These are phyloP conservation scores for Trichonephila clavata DNA, from an alignment of 1,140 invertebrate genomes.

Conservation along the genomic window DNA sequence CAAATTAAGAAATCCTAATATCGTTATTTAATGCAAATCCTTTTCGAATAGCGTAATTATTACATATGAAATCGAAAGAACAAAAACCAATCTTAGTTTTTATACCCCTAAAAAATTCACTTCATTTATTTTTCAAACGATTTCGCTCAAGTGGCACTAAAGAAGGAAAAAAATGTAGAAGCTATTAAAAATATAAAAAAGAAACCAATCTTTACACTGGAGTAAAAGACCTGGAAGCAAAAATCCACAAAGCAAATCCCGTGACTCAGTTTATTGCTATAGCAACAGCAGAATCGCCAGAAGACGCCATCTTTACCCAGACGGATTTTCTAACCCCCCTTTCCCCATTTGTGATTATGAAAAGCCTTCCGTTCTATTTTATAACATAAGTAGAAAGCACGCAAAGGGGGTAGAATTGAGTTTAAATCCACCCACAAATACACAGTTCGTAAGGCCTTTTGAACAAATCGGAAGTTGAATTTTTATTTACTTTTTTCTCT, in stretches of 20 bases:
- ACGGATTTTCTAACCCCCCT: neutral
- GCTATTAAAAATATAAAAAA: neutral
- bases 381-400: constrained; percentile 1
- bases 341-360: constrained; percentile 25
- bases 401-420: neutral
- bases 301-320: constrained; percentile 28
- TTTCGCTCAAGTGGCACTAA: constrained; percentile 1
- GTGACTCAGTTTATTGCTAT: constrained; percentile 1
- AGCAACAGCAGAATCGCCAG: neutral
- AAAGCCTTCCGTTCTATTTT: constrained; percentile 52
- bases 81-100: neutral
- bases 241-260: neutral
- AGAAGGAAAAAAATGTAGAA: neutral
- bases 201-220: neutral
- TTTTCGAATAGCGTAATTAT: too few relatives aligned
- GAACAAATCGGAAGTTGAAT: neutral
- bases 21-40: too few relatives aligned
- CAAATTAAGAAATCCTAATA: too few relatives aligned
- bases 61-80: too few relatives aligned
- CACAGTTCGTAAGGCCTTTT: neutral
- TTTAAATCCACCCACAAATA: neutral
- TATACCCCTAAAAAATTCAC: neutral
- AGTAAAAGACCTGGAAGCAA: neutral
- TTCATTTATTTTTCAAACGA: neutral
- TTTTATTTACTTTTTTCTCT: neutral